phyloP scores from a whole-genome alignment of 2,888 invertebrate genomes.

The Timema cristinae region DNA sequence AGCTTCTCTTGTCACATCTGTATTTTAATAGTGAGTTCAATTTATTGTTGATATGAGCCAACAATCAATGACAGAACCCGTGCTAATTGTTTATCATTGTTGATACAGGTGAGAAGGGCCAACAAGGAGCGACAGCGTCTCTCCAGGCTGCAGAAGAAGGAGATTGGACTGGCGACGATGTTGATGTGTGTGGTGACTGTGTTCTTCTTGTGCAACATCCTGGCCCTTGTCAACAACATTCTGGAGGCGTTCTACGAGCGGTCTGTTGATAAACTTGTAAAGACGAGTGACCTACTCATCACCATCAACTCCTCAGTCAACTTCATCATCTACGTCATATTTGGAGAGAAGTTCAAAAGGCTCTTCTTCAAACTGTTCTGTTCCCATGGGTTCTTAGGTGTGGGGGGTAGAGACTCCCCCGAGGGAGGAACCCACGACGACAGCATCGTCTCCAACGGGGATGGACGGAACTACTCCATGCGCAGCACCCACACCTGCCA shows the following conservation, averaged over 20 bases:
- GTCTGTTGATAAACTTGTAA: constrained; percentile 66
- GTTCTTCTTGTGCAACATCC: constrained; percentile 88
- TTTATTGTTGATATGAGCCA: background rate
- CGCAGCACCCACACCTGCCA: constrained; percentile 44
- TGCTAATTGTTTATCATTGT: background rate
- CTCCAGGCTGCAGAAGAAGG: constrained; percentile 83
- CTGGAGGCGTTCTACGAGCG: constrained; percentile 72
- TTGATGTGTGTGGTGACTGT: constrained; percentile 90
- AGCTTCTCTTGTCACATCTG: too few relatives aligned
- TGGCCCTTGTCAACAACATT: constrained; percentile 81
- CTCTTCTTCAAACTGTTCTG: constrained; percentile 79
- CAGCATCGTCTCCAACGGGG: constrained; percentile 76
- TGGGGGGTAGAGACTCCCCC: constrained; percentile 60
- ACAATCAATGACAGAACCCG: background rate
- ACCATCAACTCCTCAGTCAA: constrained; percentile 97
- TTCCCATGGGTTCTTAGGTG: constrained; percentile 48
- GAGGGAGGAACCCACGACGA: constrained; percentile 75
- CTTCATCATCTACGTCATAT: constrained; percentile 96
- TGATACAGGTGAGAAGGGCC: constrained; percentile 77
- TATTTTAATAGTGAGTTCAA: background rate
- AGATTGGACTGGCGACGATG: constrained; percentile 94
- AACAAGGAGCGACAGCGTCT: constrained; percentile 85
- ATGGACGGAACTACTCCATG: constrained; percentile 60
- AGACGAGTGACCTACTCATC: constrained; percentile 85
- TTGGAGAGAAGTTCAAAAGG: constrained; percentile 93